phyloP scores from a whole-genome alignment of 2,888 invertebrate species.

The Strigamia maritima region DNA sequence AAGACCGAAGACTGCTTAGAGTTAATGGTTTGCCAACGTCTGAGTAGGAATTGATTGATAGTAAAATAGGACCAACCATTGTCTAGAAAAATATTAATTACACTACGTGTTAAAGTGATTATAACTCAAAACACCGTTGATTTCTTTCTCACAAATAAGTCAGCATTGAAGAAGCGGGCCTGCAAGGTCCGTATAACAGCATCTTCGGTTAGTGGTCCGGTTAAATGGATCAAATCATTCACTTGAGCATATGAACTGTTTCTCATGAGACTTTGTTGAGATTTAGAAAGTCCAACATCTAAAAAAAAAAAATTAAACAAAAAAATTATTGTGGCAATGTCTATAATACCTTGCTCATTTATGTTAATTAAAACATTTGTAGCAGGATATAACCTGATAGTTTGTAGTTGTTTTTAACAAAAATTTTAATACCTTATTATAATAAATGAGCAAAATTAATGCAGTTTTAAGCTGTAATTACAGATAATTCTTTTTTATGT shows the following conservation, averaged over 20 bases:
- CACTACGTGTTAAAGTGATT: background rate
- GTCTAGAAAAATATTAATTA: slow-evolving; percentile 63
- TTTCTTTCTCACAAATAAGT: slow-evolving; percentile 74
- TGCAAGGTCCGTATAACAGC: slow-evolving; percentile 88
- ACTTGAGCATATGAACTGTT: slow-evolving; percentile 58
- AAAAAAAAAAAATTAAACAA: background rate
- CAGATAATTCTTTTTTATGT: background rate
- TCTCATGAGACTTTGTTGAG: slow-evolving; percentile 37
- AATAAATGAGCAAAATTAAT: background rate
- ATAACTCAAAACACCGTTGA: background rate
- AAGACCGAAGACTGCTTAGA: slow-evolving; percentile 71
- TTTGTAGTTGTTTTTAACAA: background rate
- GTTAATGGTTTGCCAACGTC: slow-evolving; percentile 84
- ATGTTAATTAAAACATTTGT: background rate
- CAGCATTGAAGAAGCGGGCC: slow-evolving; percentile 78
- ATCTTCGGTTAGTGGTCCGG: slow-evolving; percentile 89
- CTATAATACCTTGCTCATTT: background rate
- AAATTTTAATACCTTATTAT: background rate
- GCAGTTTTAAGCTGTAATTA: background rate
- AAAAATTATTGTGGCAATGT: background rate
- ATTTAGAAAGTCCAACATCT: slow-evolving; percentile 42
- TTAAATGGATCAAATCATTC: slow-evolving; percentile 86
- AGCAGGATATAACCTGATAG: background rate
- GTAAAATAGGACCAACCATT: slow-evolving; percentile 84
- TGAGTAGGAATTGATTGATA: slow-evolving; percentile 84